Conservation (phyloP, 2,113 vertebrate genomes). For the Plotosus lineatus region DNA sequence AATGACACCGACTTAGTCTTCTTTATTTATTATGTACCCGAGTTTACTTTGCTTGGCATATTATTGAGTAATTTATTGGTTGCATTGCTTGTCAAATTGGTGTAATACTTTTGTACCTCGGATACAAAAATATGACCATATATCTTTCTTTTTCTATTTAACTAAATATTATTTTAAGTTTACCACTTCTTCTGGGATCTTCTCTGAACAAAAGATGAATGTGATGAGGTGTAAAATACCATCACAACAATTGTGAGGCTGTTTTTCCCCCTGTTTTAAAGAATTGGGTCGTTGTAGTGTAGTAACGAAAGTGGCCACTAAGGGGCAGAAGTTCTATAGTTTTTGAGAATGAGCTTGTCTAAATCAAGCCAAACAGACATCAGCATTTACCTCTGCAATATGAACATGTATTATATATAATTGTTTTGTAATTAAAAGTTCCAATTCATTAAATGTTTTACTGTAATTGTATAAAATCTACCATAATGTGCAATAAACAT, state of each 20-base stretch:
- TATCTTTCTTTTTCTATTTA: neutral
- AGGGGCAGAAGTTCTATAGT: slow-evolving; percentile 22
- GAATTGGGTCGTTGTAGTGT: neutral
- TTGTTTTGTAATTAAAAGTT: neutral
- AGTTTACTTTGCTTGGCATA: neutral
- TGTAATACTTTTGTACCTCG: neutral
- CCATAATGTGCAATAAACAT: slow-evolving; percentile 4
- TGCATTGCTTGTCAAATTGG: neutral
- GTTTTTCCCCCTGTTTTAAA: neutral
- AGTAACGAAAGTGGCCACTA: slow-evolving; percentile 14
- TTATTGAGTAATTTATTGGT: neutral
- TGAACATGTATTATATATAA: neutral
- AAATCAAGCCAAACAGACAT: neutral
- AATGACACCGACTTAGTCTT: neutral
- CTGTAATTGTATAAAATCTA: neutral
- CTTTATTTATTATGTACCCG: slow-evolving; percentile 1
- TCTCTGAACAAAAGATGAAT: neutral
- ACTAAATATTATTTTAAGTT: neutral
- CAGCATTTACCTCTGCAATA: neutral
- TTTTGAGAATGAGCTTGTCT: too few relatives aligned
- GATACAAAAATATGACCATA: neutral
- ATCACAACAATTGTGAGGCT: neutral
- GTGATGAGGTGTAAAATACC: neutral
- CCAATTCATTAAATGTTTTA: neutral
- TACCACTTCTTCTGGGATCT: neutral